phyloP scores from a whole-genome alignment of 2,888 invertebrate species.

The Mechanitis mazaeus region DNA sequence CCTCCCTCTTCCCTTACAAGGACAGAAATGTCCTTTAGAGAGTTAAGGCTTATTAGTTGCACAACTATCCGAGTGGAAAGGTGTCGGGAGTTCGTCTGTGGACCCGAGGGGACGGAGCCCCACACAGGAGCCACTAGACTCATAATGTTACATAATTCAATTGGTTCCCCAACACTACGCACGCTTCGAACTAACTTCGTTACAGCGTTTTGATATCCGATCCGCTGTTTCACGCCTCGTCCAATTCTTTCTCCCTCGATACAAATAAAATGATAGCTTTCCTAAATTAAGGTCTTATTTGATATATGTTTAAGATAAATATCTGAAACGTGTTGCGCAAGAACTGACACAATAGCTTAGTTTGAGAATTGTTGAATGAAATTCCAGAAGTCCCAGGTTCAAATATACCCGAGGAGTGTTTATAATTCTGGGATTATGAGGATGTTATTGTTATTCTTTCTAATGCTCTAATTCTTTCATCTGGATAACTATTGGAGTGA shows the following conservation, averaged over 20 bases:
- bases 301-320: conserved; percentile 17
- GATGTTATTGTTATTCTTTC: no score
- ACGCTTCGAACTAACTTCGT: conserved; percentile 73
- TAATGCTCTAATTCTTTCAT: no score
- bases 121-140: conserved; percentile 66
- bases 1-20: conserved; percentile 19
- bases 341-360: no score
- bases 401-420: no score
- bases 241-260: conserved; percentile 53
- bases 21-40: no score
- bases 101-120: conserved; percentile 61
- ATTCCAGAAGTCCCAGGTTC: no score
- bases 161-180: conserved; percentile 75
- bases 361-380: no score
- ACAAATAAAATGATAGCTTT: conserved; percentile 44
- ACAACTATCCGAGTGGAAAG: conserved; percentile 48
- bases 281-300: conserved; percentile 28
- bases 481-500: no score
- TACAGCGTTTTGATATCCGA: conserved; percentile 75
- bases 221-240: conserved; percentile 66
- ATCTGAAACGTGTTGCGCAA: no score
- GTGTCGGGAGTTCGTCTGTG: conserved; percentile 69
- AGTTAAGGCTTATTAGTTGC: conserved; percentile 27
- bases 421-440: no score
- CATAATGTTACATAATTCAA: conserved; percentile 75